phyloP scores from a whole-genome alignment of 2,888 invertebrate genomes.

The Hyppa rectilinea region DNA sequence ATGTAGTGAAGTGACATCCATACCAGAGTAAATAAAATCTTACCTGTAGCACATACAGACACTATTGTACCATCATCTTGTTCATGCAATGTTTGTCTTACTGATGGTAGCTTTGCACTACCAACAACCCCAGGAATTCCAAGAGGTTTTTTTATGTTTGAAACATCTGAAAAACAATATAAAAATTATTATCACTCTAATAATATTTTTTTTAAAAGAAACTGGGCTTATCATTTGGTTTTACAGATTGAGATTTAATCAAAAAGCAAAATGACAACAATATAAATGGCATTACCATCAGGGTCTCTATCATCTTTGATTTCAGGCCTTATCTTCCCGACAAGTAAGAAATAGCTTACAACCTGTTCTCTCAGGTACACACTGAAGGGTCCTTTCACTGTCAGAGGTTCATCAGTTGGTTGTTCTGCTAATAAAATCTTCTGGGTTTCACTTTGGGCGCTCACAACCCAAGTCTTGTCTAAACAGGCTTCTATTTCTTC shows the following conservation, averaged over 20 bases:
- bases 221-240: not conserved
- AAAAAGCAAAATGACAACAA: not conserved
- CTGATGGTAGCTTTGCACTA: slow-evolving; percentile 83
- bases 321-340: slow-evolving; percentile 91
- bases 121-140: slow-evolving; percentile 88
- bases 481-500: slow-evolving; percentile 93
- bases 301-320: slow-evolving; percentile 88
- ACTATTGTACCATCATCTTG: slow-evolving; percentile 98
- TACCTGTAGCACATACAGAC: slow-evolving; percentile 95
- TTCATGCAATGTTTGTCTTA: slow-evolving; percentile 95
- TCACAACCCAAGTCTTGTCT: slow-evolving; percentile 98
- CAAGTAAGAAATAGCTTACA: slow-evolving; percentile 96
- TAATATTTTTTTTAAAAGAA: not conserved
- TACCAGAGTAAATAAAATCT: slow-evolving; percentile 1
- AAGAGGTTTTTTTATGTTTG: slow-evolving; percentile 91
- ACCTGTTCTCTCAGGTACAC: slow-evolving; percentile 94
- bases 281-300: slow-evolving; percentile 90
- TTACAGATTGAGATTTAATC: not conserved
- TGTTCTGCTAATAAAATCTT: slow-evolving; percentile 92
- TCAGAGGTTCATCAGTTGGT: slow-evolving; percentile 91
- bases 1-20: too few relatives aligned
- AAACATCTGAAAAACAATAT: slow-evolving; percentile 92
- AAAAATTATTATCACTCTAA: not conserved
- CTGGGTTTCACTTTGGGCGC: slow-evolving; percentile 95
- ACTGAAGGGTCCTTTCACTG: slow-evolving; percentile 96